Conservation (phyloP, 2,797 vertebrate genomes). For the Anabas testudineus region DNA sequence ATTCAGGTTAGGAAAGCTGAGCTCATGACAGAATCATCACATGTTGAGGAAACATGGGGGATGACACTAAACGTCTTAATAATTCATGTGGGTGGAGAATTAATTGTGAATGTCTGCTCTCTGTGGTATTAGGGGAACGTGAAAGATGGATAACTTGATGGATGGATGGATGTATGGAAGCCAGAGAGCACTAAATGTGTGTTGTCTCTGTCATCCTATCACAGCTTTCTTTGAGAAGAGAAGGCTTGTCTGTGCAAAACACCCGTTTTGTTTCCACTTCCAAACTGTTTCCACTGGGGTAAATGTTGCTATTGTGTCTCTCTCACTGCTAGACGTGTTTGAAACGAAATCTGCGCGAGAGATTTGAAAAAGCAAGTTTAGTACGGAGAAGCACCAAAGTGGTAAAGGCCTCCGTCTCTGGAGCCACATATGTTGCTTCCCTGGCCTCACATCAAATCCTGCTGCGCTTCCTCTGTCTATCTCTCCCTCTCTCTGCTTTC, state of each 20-base stretch:
- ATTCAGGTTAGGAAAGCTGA: constrained; percentile 61
- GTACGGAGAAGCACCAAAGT: constrained; percentile 29
- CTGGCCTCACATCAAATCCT: constrained; percentile 47
- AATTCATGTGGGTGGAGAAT: constrained; percentile 67
- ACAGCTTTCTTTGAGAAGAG: constrained; percentile 12
- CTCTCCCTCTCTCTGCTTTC: constrained; percentile 15
- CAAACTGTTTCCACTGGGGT: constrained; percentile 5
- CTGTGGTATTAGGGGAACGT: constrained; percentile 21
- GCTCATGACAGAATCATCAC: constrained; percentile 69
- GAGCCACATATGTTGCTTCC: constrained; percentile 36
- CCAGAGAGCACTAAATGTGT: constrained; percentile 15
- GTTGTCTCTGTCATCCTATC: constrained; percentile 18
- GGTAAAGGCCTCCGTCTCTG: constrained; percentile 38
- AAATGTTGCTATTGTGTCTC: constrained; percentile 27
- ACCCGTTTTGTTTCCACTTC: constrained; percentile 38
- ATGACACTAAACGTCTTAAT: constrained; percentile 57
- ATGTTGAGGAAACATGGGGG: constrained; percentile 61
- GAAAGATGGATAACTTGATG: constrained; percentile 12
- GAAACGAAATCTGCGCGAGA: constrained; percentile 8
- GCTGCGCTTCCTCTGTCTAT: constrained; percentile 16
- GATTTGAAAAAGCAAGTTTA: constrained; percentile 38
- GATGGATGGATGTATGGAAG: constrained; percentile 2
- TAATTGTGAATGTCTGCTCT: constrained; percentile 52
- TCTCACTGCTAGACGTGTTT: constrained; percentile 36
- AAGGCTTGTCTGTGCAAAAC: constrained; percentile 24